phyloP scores from a whole-genome alignment of 1,140 invertebrate genomes.

The Eriosoma lanigerum region DNA sequence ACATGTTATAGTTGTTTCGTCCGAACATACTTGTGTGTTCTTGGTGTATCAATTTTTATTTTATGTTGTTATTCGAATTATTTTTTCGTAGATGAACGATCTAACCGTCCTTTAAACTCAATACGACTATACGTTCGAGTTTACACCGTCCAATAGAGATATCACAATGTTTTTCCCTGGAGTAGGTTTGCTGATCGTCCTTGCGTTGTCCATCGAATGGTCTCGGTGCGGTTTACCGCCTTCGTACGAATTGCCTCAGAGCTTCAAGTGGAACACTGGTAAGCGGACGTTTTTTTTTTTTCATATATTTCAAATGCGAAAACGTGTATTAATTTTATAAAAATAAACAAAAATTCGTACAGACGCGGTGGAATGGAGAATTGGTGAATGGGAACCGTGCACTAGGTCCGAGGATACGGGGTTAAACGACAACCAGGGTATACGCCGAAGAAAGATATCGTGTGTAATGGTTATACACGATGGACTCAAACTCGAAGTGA shows the following conservation, averaged over 20 bases:
- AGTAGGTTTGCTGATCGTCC: background rate
- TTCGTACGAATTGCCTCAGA: constrained; percentile 37
- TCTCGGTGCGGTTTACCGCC: constrained; percentile 18
- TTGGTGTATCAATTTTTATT: background rate
- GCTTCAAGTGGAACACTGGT: constrained; percentile 42
- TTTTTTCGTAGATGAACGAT: constrained; percentile 31
- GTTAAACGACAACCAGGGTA: constrained; percentile 53
- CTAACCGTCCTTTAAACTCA: constrained; percentile 16
- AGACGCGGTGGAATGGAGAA: constrained; percentile 58
- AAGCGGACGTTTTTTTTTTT: too few species aligned
- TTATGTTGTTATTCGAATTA: too few species aligned
- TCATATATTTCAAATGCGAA: too few species aligned
- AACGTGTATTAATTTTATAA: too few species aligned
- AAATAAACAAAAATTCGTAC: background rate
- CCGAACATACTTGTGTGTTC: too few species aligned
- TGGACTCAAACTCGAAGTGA: constrained; percentile 44
- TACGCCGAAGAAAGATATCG: constrained; percentile 56
- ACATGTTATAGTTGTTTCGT: too few species aligned
- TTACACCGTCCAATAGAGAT: background rate
- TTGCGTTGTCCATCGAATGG: background rate
- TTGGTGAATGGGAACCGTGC: constrained; percentile 57
- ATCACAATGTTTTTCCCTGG: background rate
- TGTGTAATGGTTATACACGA: constrained; percentile 56
- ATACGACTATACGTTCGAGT: background rate
- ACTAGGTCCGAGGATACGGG: constrained; percentile 50